These are phyloP conservation scores for Drosophila guanche DNA, from an alignment of 1,140 invertebrate species.

Conservation along the genomic window DNA sequence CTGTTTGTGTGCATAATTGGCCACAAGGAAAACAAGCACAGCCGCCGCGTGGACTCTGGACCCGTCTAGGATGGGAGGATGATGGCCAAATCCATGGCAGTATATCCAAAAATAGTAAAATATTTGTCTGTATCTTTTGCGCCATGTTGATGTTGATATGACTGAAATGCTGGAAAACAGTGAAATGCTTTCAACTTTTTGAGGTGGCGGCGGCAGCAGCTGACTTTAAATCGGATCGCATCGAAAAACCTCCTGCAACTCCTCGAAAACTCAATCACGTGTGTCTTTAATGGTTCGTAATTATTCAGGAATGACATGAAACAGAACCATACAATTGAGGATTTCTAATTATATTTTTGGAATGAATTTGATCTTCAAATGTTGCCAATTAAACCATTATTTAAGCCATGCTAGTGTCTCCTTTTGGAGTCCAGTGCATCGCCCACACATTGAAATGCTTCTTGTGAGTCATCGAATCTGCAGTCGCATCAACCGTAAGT, in stretches of 20 bases:
- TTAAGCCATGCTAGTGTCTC: neutral
- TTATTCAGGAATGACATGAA: constrained; percentile 9
- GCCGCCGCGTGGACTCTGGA: constrained; percentile 22
- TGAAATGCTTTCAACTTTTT: constrained; percentile 66
- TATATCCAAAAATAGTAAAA: constrained; percentile 71
- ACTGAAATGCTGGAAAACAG: constrained; percentile 69
- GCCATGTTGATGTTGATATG: constrained; percentile 63
- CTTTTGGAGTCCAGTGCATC: constrained; percentile 11
- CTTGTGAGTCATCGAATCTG: constrained; percentile 67
- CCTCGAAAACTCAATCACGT: too few relatives aligned
- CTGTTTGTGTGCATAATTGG: constrained; percentile 59
- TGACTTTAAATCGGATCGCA: constrained; percentile 4
- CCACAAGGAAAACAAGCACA: constrained; percentile 45
- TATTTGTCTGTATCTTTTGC: constrained; percentile 63
- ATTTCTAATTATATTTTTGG: neutral
- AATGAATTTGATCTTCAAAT: neutral
- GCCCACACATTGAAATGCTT: constrained; percentile 32
- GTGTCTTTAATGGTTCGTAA: neutral
- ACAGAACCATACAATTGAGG: neutral
- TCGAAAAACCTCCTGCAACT: neutral
- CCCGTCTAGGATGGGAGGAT: constrained; percentile 1
- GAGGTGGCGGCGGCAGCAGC: constrained; percentile 31
- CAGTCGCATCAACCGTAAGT: constrained; percentile 16
- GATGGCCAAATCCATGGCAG: constrained; percentile 46
- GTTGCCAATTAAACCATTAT: neutral